These are phyloP conservation scores for Epistrophe grossulariae DNA, from an alignment of 2,888 invertebrate species.

Conservation along the genomic window DNA sequence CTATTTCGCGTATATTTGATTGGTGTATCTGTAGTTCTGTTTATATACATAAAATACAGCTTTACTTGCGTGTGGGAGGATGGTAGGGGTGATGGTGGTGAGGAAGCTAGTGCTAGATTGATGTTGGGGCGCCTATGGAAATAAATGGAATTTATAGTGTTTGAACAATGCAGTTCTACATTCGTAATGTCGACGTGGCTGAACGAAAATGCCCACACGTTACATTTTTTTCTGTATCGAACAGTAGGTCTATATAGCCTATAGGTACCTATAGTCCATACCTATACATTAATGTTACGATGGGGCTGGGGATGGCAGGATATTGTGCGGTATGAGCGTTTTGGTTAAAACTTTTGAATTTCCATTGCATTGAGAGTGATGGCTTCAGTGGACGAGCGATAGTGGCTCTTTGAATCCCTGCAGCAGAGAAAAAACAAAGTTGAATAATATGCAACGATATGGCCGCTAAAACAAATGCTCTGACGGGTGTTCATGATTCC, in stretches of 20 bases:
- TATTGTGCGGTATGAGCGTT: constrained; percentile 10
- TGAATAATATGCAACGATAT: constrained; percentile 62
- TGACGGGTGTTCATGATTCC: constrained; percentile 47
- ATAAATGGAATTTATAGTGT: constrained; percentile 73
- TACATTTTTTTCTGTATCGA: constrained; percentile 35
- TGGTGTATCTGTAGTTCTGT: constrained; percentile 20
- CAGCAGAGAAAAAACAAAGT: constrained; percentile 41
- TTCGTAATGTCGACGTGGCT: constrained; percentile 66
- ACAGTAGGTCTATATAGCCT: too few relatives aligned
- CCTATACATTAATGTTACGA: constrained; percentile 21
- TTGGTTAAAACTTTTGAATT: constrained; percentile 39
- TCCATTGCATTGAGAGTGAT: constrained; percentile 53
- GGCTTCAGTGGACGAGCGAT: constrained; percentile 60
- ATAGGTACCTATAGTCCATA: background rate
- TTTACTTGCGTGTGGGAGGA: background rate
- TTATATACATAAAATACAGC: background rate
- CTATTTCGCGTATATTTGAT: constrained; percentile 39
- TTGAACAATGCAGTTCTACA: constrained; percentile 67
- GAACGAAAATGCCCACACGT: constrained; percentile 67
- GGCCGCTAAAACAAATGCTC: constrained; percentile 67
- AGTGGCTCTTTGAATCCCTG: constrained; percentile 57
- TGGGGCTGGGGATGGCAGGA: background rate
- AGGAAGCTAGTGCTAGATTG: background rate
- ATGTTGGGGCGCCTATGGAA: constrained; percentile 51
- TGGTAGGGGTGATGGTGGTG: background rate